Conservation (phyloP, 1,140 invertebrate species). For the Episyrphus balteatus region DNA sequence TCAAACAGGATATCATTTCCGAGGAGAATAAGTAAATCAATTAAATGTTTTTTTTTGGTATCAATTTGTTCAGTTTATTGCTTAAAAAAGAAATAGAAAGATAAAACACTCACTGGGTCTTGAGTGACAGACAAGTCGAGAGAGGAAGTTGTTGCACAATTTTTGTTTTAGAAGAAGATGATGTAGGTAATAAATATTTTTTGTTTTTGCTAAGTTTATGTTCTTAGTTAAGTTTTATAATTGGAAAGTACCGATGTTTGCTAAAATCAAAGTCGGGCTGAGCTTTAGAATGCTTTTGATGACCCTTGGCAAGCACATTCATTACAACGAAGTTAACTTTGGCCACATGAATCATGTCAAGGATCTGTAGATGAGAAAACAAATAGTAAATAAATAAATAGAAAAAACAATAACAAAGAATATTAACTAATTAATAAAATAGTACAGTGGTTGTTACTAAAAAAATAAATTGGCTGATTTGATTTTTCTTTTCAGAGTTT, state of each 20-base stretch:
- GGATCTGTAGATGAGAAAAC: slow-evolving; percentile 55
- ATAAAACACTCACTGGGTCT: neutral
- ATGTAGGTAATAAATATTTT: neutral
- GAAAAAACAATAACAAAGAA: slow-evolving; percentile 3
- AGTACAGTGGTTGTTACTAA: no score
- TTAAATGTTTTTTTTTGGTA: neutral
- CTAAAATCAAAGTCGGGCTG: slow-evolving; percentile 87
- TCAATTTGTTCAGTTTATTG: neutral
- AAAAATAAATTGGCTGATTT: no score
- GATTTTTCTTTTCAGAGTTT: no score
- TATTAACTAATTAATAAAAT: slow-evolving; percentile 2
- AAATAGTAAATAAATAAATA: no score
- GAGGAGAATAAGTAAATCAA: slow-evolving; percentile 11
- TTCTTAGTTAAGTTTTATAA: slow-evolving; percentile 57
- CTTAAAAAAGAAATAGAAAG: neutral
- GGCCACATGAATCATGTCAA: slow-evolving; percentile 71
- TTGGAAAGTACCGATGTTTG: slow-evolving; percentile 77
- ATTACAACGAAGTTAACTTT: slow-evolving; percentile 94
- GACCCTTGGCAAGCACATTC: slow-evolving; percentile 80
- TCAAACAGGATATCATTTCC: slow-evolving; percentile 73
- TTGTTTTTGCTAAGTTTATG: slow-evolving; percentile 3
- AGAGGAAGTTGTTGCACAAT: neutral
- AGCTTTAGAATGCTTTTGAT: slow-evolving; percentile 71
- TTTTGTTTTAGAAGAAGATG: neutral
- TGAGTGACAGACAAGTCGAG: slow-evolving; percentile 9